Conservation (phyloP, 2,888 invertebrate species). For the Nineta flava region DNA sequence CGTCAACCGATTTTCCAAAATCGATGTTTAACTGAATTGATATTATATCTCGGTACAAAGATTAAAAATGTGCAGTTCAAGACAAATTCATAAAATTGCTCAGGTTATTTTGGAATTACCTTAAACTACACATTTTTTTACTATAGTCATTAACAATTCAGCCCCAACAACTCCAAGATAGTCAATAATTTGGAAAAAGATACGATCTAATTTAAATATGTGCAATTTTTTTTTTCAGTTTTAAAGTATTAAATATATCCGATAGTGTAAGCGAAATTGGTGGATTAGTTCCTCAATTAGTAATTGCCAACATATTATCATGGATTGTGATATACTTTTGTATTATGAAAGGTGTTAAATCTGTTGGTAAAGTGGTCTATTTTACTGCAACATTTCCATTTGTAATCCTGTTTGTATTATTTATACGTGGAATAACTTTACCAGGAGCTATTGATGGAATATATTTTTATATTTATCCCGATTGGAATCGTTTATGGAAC, state of each 20-base stretch:
- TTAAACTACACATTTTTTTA: too few species aligned
- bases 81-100: too few species aligned
- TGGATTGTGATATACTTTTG: slow-evolving; percentile 75
- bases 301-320: slow-evolving; percentile 53
- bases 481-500: slow-evolving; percentile 60
- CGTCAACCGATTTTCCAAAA: too few species aligned
- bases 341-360: slow-evolving; percentile 74
- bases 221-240: slow-evolving; percentile 34
- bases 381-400: slow-evolving; percentile 78
- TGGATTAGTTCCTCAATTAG: slow-evolving; percentile 63
- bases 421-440: slow-evolving; percentile 62
- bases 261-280: slow-evolving; percentile 57
- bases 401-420: slow-evolving; percentile 50
- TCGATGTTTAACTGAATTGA: too few species aligned
- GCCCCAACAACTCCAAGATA: too few species aligned
- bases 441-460: slow-evolving; percentile 67
- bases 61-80: too few species aligned
- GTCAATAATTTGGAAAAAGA: neutral
- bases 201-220: neutral
- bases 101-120: too few species aligned
- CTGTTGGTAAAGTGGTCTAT: slow-evolving; percentile 78
- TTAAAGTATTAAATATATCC: slow-evolving; percentile 62
- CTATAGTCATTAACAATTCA: too few species aligned
- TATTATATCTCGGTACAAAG: too few species aligned
- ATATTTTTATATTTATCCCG: slow-evolving; percentile 58